Evolutionary conservation across 2,113 vertebrate species (phyloP), one percentile per base, ranked within the genome.

Genomic region (Notarius quadriscutis): DNA sequence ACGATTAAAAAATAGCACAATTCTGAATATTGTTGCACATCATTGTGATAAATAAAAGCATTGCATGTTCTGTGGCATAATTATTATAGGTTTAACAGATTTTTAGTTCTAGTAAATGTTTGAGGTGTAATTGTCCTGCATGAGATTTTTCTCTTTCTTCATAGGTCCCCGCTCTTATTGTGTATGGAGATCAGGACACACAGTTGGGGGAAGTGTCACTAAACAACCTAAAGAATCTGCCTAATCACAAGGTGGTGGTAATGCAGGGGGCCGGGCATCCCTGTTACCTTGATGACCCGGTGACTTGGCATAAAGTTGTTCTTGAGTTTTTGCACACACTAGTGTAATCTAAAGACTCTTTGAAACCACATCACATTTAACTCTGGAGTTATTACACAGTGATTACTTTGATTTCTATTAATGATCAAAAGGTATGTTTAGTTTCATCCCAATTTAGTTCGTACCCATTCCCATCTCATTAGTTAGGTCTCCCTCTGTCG

Each of bases 261-360:
- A 95, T 99, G 95, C 92, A 96, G 89, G 97, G 95, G 11, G 97
- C 97, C 0, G 97, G 97, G 14, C 98, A 99, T 20, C 93, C 98
- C 79, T 99, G 98, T 91, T 99, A 99, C 94, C 94, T 99, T 91
- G 97, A 99, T 57, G 96, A 97, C 88, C 97, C 97, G 0, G 93
- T 93, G 18, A 95, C 96, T 62, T 99, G 98, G 98, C 97, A 99
- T 87, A 87, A 9, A 0, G 95, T 93, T 25, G 93, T 99, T n/a
- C 92, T 96, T 53, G 94, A 95, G 77, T 99, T 99, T 93, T 92
- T 99, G 57, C 90, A 93, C 48, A 93, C 90, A 3, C 91, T 99
- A 62, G 94, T 89, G 92, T 86, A 91, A 89, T 90, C 84, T 18
- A 89, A 91, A 91, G 88, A 71, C 86, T 63, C 87, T 5, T 41